A percentile compares a stretch with the other conserved stretches of the same genome.
These are phyloP conservation scores for Xenopus borealis DNA, from an alignment of 2,113 vertebrate genomes.

Conservation along the genomic window DNA sequence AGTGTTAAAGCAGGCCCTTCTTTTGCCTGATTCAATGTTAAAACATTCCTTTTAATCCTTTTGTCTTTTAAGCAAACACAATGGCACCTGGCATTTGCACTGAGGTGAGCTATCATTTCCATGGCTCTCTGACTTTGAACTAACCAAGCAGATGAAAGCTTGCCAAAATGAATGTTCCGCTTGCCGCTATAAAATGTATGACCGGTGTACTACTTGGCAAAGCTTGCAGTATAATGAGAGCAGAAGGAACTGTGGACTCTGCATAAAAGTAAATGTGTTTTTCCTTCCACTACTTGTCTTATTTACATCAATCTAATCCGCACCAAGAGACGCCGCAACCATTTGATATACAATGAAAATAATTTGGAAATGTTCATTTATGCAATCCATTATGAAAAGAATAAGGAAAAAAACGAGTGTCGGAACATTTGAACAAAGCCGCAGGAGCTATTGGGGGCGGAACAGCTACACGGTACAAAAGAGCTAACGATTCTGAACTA, in stretches of 20 bases:
- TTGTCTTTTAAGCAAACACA: conserved; percentile 43
- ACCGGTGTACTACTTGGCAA: conserved; percentile 41
- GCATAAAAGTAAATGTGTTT: conserved; percentile 46
- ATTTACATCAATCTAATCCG: conserved; percentile 45
- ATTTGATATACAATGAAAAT: conserved; percentile 44
- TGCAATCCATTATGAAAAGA: conserved; percentile 43
- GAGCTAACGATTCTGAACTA: neutral
- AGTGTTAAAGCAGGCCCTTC: conserved; percentile 26
- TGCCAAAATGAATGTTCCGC: conserved; percentile 45
- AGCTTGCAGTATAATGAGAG: conserved; percentile 42
- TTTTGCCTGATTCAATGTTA: conserved; percentile 39
- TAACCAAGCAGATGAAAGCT: conserved; percentile 46
- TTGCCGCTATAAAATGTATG: conserved; percentile 39
- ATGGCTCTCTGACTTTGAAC: conserved; percentile 40
- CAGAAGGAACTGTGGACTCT: conserved; percentile 41
- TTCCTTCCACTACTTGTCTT: conserved; percentile 44
- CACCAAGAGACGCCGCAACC: conserved; percentile 38
- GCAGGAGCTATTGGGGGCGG: too few species aligned
- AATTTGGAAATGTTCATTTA: conserved; percentile 45
- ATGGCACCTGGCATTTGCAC: conserved; percentile 26
- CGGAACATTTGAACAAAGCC: too few species aligned
- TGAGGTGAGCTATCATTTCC: conserved; percentile 40
- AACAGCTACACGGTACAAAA: too few species aligned
- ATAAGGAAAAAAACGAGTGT: neutral
- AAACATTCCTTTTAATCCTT: conserved; percentile 38